Evolutionary conservation across 2,113 vertebrate species (phyloP), one percentile per base, ranked within the genome.

Genomic region (Ornithorhynchus anatinus): DNA sequence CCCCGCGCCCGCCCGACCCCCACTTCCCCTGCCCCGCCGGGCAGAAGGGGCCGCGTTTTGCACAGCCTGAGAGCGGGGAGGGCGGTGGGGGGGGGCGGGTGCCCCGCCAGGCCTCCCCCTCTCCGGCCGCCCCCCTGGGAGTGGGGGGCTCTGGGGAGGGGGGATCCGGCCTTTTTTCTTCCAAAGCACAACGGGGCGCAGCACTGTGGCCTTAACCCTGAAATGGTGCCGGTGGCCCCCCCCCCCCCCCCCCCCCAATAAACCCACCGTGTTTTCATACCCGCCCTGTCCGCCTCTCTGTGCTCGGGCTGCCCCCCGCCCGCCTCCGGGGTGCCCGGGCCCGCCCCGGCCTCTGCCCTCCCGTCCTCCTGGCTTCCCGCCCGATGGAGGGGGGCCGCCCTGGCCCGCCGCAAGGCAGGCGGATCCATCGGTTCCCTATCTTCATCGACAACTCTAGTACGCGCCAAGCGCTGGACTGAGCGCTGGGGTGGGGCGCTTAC

Each of bases 181-280:
- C n/a, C n/a, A n/a, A n/a, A n/a, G n/a, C n/a, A n/a, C n/a, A n/a
- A 69, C 42, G 48, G 13, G 36, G 72, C 69, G 57, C 59, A 33
- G 19, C 62, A 43, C 51, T 15, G 52, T 77, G 72, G 83, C 85
- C 83, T 84, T 84, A 75, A 58, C 25, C 47, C 47, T 50, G 25
- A 35, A 43, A 50, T 27, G 25, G 45, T 22, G 45, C 45, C 29
- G 45, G 27, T 27, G 29, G 45, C 45, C 29, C 13, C 29, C 29
- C 23, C 25, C 8, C 47, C 47, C 47, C 47, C 25, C 45, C 25
- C 25, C 5, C 47, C 47, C 47, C 25, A 17, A 20, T 50, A 50
- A 50, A 50, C n/a, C n/a, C n/a, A n/a, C n/a, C n/a, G n/a, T n/a
- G n/a, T n/a, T n/a, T n/a, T n/a, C n/a, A n/a, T n/a, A n/a, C n/a